Evolutionary conservation across 1,140 invertebrate genomes (phyloP).

Genomic region (Hycleus cichorii): DNA sequence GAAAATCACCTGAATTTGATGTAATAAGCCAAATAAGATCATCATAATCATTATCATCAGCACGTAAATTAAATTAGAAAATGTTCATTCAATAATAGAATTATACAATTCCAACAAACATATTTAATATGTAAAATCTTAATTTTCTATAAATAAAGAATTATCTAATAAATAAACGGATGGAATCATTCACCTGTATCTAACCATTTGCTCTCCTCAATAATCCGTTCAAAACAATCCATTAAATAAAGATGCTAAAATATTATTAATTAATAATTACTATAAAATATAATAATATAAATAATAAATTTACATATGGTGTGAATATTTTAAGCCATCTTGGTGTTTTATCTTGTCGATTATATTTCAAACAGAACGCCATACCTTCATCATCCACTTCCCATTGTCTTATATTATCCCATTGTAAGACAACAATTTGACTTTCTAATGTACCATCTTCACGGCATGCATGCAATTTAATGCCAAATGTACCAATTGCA

Average conservation of each 20-base stretch:
- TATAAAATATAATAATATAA: not conserved
- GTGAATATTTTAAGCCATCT: constrained; percentile 84
- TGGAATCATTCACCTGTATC: constrained; percentile 62
- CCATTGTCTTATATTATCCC: constrained; percentile 75
- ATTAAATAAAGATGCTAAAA: constrained; percentile 86
- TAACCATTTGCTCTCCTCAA: constrained; percentile 78
- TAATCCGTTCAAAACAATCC: constrained; percentile 91
- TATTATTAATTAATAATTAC: constrained; percentile 20
- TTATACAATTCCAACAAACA: constrained; percentile 13
- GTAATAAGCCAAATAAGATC: constrained; percentile 9
- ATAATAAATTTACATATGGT: constrained; percentile 72
- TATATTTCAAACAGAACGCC: constrained; percentile 83
- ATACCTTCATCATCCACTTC: constrained; percentile 86
- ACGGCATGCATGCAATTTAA: constrained; percentile 82
- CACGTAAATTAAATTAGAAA: not conserved
- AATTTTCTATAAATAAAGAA: not conserved
- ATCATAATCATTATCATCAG: constrained; percentile 15
- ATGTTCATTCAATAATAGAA: constrained; percentile 1
- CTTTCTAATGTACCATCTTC: constrained; percentile 79
- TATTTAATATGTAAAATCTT: constrained; percentile 17
- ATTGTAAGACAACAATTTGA: constrained; percentile 74
- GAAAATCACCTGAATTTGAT: no score
- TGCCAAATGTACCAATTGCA: constrained; percentile 59
- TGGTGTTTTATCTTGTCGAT: constrained; percentile 70
- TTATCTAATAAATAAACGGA: not conserved